Evolutionary conservation across 2,797 vertebrate genomes (phyloP), one percentile per base, ranked within the genome.

Genomic region (Oreochromis grahami): DNA sequence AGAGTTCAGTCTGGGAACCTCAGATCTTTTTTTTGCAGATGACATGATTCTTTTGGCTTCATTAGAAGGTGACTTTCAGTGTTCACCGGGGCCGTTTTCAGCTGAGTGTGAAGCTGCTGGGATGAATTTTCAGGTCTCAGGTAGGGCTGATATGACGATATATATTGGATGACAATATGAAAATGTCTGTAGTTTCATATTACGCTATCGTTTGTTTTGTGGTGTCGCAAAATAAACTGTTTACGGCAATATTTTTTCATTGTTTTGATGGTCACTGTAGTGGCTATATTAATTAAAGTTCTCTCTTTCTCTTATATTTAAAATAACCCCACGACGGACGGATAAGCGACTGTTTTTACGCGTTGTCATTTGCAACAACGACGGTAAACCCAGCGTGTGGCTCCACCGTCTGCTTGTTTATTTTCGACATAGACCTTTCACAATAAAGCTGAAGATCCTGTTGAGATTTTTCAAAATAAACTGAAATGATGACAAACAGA

Each of bases 361-460:
- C 6, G 51, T 24, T 1, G 51, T 52, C 5, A 2, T 21, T 52
- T 0, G 51, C 10, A 52, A 52, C n/a, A 0, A 52, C n/a, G 1
- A 52, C 6, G 4, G 12, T 53, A 53, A 53, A 26, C 7, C 2
- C 2, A 55, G 52, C 0, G 6, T 55, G 21, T 26, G 52, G 21
- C 12, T 0, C 12, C 21, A 4, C 26, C 26, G 26, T 26, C 26
- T 26, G 4, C 53, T 55, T 55, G 8, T 55, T 55, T 26, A 26
- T 55, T 55, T 55, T 55, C 24, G 24, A 55, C 7, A 55, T 55
- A 55, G 14, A 55, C 24, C 24, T 55, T 55, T 55, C 13, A 55
- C 53, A 55, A 55, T 55, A 26, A 55, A 55, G 53, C 53, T 29
- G 24, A 56, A 56, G 4, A 29, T 29, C 53, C 53, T 56, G 24